Base-by-base conservation (phyloP, 2,113 vertebrate species). In the Vireo altiloquus region DNA sequence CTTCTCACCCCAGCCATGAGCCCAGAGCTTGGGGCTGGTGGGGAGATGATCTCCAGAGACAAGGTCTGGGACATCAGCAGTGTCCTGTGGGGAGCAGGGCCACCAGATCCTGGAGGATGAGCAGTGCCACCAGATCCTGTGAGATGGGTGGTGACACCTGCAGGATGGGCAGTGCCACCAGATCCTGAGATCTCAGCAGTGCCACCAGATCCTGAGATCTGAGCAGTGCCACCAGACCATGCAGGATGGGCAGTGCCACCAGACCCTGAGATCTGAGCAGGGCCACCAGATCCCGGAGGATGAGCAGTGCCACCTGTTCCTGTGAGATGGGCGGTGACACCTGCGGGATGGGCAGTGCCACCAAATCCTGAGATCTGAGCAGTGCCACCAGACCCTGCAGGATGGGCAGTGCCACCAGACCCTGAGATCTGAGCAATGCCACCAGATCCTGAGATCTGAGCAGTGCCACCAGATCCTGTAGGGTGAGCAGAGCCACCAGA, bases 21-120 rank as follows among this genome's bases (percentile, higher is more conserved):
- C 40, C 33, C 6, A 2, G 10, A 40, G 20, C 37, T 2, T 0
- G 1, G 24, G 24, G 66, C n/a, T 30, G 40, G 10, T 20, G 52
- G 63, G 52, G 42, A 77, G 40, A 30, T 11, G 40, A 66, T 11
- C 46, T 42, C 53, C 35, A 44, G 12, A 11, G 19, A 4, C 0
- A 0, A 25, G 31, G 22, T 20, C 18, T 33, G 49, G 4, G 2
- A 4, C 9, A 1, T 4, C 65, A 21, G 57, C 57, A 42, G 18
- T 35, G 7, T 15, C n/a, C 39, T 31, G 12, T 1, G n/a, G 25
- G 15, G n/a, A 23, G 10, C 37, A 21, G 46, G 25, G 11, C 23
- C 52, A 21, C 39, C 52, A 42, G 4, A 24, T 5, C 27, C 35
- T 52, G 20, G 0, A 53, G 47, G 68, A 23, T 16, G 46, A 14